Evolutionary conservation across 2,888 invertebrate species (phyloP), one percentile per base, ranked within the genome.

Genomic region (Rhamphomyia laevipes): DNA sequence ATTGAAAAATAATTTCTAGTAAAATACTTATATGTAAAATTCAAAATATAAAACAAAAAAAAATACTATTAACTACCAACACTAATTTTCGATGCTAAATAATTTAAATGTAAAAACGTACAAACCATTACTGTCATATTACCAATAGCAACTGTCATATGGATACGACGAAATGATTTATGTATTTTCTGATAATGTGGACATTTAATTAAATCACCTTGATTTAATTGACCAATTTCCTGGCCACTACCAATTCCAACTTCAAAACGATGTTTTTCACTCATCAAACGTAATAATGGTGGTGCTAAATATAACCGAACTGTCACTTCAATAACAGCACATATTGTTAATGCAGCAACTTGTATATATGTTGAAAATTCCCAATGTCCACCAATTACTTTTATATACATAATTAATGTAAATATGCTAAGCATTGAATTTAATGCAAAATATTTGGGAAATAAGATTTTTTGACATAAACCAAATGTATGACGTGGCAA

Each of bases 401-500:
- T 69, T 21, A 66, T 61, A 52, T 84, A 89, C 17, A 84, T 77
- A 27, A 84, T 71, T 21, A 88, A 72, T 1, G 85, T 86, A 38
- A 80, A 72, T 42, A 88, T 75, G 63, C 86, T 87, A 52, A 89
- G 73, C 54, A 77, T 65, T 13, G 86, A 78, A 65, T 89, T 90
- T 61, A 89, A 74, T 15, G 84, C 77, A 70, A 89, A 91, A 72
- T 90, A 91, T 61, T 83, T 82, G 2, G 92, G 92, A 67, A 92
- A 92, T 50, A 92, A 73, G 38, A 87, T 80, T 53, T 86, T 82
- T 67, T 93, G 92, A 15, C 92, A 86, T 58, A 84, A 81, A 0
- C 90, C 91, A 68, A 93, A 92, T 56, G 82, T 83, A 61, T 90
- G 89, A 16, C 92, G 79, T 1, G 91, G 89, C 56, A 92, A 73